phyloP scores from a whole-genome alignment of 2,113 vertebrate genomes.

The Accipiter virgatus region DNA sequence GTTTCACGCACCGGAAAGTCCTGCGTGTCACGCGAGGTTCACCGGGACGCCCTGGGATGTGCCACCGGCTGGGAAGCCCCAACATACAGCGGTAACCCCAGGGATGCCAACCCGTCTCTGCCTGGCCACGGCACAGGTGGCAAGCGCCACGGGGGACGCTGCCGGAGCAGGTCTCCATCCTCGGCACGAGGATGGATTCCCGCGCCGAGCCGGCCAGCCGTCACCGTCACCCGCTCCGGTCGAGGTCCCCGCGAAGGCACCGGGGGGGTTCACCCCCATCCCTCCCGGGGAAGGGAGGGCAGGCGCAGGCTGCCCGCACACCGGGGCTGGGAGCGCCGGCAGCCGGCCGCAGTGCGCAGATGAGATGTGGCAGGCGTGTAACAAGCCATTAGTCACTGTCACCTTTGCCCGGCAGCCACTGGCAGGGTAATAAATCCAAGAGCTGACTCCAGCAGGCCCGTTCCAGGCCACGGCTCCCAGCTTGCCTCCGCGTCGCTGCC shows the following conservation, averaged over 20 bases:
- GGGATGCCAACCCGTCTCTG: not conserved
- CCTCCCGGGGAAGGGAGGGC: not conserved
- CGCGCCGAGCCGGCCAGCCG: not conserved
- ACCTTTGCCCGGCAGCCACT: constrained; percentile 62
- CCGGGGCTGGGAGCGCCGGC: constrained; percentile 27
- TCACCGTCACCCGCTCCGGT: not conserved
- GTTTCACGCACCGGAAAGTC: not conserved
- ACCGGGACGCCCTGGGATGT: not conserved
- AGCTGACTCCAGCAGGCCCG: constrained; percentile 14
- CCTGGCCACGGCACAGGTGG: not conserved
- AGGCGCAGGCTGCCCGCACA: not conserved
- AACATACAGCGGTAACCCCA: rapidly evolving
- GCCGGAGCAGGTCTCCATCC: not conserved
- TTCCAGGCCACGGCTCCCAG: constrained; percentile 52
- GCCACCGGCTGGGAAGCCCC: not conserved
- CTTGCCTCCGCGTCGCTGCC: not conserved
- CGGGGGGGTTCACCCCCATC: not conserved
- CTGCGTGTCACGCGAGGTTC: not conserved
- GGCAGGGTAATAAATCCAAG: constrained; percentile 52
- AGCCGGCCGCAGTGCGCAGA: not conserved
- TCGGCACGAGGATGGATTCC: not conserved
- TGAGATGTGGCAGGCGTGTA: constrained; percentile 73
- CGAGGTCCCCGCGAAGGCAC: rapidly evolving
- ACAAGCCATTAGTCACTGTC: constrained; percentile 75
- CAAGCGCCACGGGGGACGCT: not conserved